A percentile compares a stretch with the other conserved stretches of the same genome.
Conservation (phyloP, 2,888 invertebrate genomes). For the Pegoplata infirma region DNA sequence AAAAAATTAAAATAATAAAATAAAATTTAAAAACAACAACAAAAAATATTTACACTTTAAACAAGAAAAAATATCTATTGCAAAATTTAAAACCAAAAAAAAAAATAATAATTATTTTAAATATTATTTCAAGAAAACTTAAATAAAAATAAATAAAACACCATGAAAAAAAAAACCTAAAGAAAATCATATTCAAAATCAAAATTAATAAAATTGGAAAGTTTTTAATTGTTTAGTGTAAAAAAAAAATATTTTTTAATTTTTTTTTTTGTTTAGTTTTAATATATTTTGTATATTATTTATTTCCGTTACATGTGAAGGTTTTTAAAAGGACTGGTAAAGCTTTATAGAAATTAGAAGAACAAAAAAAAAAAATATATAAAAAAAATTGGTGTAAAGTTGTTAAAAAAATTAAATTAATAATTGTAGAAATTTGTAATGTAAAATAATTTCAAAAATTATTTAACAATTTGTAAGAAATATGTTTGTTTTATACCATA, state of each 20-base stretch:
- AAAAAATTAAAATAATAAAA: constrained; percentile 17
- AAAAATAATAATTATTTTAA: background rate
- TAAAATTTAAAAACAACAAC: constrained; percentile 5
- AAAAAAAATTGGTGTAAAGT: constrained; percentile 56
- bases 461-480: constrained; percentile 17
- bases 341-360: constrained; percentile 64
- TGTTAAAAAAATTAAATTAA: constrained; percentile 44
- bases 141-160: background rate
- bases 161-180: background rate
- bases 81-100: constrained; percentile 1
- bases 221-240: background rate
- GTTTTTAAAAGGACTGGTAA: constrained; percentile 57
- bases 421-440: constrained; percentile 55
- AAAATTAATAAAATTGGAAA: background rate
- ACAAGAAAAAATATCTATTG: constrained; percentile 15
- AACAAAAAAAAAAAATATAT: constrained; percentile 52
- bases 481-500: constrained; percentile 29
- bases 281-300: background rate
- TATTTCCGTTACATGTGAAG: constrained; percentile 26
- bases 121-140: background rate
- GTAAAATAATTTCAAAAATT: constrained; percentile 44
- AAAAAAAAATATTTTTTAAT: background rate
- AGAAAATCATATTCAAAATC: background rate
- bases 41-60: constrained; percentile 43
- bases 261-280: too few relatives aligned